Base-by-base conservation (phyloP, 2,797 vertebrate species). In the Labeo calbasu region DNA sequence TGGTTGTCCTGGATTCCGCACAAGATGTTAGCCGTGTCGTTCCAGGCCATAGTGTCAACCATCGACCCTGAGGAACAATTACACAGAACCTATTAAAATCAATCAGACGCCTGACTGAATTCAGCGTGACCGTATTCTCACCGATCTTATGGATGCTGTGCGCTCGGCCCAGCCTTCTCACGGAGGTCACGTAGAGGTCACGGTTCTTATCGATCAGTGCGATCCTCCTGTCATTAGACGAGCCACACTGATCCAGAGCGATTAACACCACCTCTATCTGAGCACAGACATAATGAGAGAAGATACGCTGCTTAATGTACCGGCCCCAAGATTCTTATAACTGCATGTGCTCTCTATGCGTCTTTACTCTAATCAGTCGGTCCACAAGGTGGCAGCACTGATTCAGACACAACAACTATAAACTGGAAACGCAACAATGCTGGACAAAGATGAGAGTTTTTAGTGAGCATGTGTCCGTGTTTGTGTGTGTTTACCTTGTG, bases 121-220 rank as follows among this genome's bases (percentile, higher is more conserved):
- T 59, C 46, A 36, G 40, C 23, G 59, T 70, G 17, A 53, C 83
- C 21, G 66, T 50, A 1, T 48, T 90, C 94, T 95, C 91, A 99
- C 98, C 98, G 75, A 99, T 96, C 95, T 98, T 98, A 90, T 96
- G 94, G 91, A 98, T 94, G 89, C 96, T 97, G 90, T 96, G 95
- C 89, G 98, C 96, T 86, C 96, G 95, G 10, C 96, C 96, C 87
- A 97, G 95, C 90, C 96, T 94, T 55, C 96, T 96, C 80, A 97
- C 96, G 1, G 96, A 95, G 43, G 96, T 96, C 89, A 99, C 94
- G 90, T 96, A 97, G 68, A 99, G 96, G 92, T 99, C 97, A 86
- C 95, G 96, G 89, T 99, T 99, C 92, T 98, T 99, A 93, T 99
- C 98, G 90, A 98, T 96, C 90, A 99, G 93, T 85, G 96, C 96